phyloP scores from a whole-genome alignment of 2,888 invertebrate genomes.

The Cybosia mesomella region DNA sequence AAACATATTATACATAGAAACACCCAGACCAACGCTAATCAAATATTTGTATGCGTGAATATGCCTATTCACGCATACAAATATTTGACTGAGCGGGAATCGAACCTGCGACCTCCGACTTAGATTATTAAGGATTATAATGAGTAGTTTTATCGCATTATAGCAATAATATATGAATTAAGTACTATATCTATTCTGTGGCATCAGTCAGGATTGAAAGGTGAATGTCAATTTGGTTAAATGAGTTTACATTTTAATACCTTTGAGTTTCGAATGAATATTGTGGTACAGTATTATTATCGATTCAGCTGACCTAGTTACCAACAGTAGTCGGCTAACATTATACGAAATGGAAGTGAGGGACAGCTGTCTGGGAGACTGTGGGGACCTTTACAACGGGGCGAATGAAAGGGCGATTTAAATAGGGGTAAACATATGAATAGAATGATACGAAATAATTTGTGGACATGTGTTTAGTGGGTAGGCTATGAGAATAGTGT shows the following conservation, averaged over 20 bases:
- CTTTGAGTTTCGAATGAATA: constrained; percentile 11
- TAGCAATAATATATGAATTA: too few relatives aligned
- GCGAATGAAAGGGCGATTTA: not conserved
- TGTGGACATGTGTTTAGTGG: not conserved
- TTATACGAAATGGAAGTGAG: not conserved
- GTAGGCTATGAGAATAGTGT: not conserved
- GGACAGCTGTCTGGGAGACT: constrained; percentile 9
- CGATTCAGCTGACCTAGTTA: constrained; percentile 46
- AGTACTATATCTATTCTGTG: too few relatives aligned
- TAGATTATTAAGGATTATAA: too few relatives aligned
- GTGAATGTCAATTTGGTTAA: too few relatives aligned
- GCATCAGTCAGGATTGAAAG: too few relatives aligned
- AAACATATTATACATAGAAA: too few relatives aligned
- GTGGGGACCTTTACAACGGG: constrained; percentile 4
- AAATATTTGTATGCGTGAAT: too few relatives aligned
- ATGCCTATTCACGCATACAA: too few relatives aligned
- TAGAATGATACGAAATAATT: not conserved
- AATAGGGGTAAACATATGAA: constrained; percentile 1
- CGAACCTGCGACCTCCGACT: too few relatives aligned
- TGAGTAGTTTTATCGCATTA: too few relatives aligned
- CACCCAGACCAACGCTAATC: too few relatives aligned
- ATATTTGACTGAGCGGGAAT: too few relatives aligned
- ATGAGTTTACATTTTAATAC: not conserved
- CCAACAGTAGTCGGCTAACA: constrained; percentile 22
- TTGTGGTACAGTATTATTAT: constrained; percentile 25